Evolutionary conservation across 2,888 invertebrate genomes (phyloP).

Genomic region (Dolichopus griseipennis): DNA sequence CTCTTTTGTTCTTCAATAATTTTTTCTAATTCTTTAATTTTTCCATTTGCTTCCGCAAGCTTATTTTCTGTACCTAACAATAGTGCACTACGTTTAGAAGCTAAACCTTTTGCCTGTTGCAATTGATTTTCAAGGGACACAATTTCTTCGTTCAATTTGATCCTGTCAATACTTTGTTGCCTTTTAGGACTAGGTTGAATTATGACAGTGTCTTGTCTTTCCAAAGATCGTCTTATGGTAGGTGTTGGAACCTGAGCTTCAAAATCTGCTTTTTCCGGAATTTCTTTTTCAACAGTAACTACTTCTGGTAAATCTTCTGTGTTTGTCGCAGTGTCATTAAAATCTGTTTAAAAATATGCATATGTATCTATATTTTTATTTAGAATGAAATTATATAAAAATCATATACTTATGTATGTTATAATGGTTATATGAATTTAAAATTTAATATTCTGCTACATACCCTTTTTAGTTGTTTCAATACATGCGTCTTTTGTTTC

Average conservation of each 20-base stretch:
- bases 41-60: slow-evolving; percentile 29
- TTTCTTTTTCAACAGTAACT: background rate
- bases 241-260: background rate
- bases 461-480: background rate
- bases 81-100: slow-evolving; percentile 26
- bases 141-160: slow-evolving; percentile 17
- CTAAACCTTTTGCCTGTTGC: slow-evolving; percentile 24
- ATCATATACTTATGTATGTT: no score
- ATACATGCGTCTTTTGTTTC: background rate
- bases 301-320: slow-evolving; percentile 28
- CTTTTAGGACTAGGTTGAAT: slow-evolving; percentile 22
- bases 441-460: background rate
- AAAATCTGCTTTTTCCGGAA: background rate
- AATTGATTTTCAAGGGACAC: slow-evolving; percentile 23
- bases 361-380: no score
- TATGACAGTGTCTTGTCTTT: slow-evolving; percentile 13
- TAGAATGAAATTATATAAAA: no score
- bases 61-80: slow-evolving; percentile 27
- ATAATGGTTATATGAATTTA: no score
- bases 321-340: slow-evolving; percentile 30
- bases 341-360: slow-evolving; percentile 11
- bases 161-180: slow-evolving; percentile 18
- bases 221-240: background rate
- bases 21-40: slow-evolving; percentile 30
- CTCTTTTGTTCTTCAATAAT: slow-evolving; percentile 18